Evolutionary conservation across 2,888 invertebrate genomes (phyloP), one percentile per base, ranked within the genome.

Genomic region (Pimpla rufipes): DNA sequence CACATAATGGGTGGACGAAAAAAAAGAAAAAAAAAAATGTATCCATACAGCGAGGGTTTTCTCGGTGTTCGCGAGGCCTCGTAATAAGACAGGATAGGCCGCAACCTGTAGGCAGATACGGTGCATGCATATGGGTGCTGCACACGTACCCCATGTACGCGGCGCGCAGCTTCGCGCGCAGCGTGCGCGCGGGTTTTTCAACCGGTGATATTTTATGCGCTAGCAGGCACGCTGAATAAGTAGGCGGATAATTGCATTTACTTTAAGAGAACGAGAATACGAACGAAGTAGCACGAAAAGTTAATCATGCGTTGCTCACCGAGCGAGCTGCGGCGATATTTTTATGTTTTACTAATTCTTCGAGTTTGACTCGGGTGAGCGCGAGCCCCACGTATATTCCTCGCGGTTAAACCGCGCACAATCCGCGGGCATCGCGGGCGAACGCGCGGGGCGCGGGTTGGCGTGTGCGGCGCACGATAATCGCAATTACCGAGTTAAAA

Each of bases 231-330:
- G 79, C 62, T 83, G 86, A 77, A 84, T 81, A 88, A 86, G 89
- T 89, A 88, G 89, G 88, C 87, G 87, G 87, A 85, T 87, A 88
- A 88, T 88, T 86, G 88, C 87, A 79, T 86, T 88, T 86, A 85
- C 85, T 83, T 84, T 79, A 84, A 71, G 84, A 88, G 83, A 79
- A 81, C 85, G 84, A 84, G 87, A 88, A 88, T 86, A 85, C 73
- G 50, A 47, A 85, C 79, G 85, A 79, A 71, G 50, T 79, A 82
- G 85, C 85, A 86, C 84, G 85, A 89, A 84, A 88, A 90, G 87
- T 87, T 88, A 88, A 89, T 89, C 88, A 88, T 88, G 88, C 89
- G 87, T 88, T 89, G 86, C 87, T 85, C 55, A 47, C 23, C 50
- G 40, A 62, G 18, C 62, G 16, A 62, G 62, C 18, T n/a, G 29